Evolutionary conservation across 2,113 vertebrate species (phyloP), one percentile per base, ranked within the genome.

Genomic region (Regulus satrapa): DNA sequence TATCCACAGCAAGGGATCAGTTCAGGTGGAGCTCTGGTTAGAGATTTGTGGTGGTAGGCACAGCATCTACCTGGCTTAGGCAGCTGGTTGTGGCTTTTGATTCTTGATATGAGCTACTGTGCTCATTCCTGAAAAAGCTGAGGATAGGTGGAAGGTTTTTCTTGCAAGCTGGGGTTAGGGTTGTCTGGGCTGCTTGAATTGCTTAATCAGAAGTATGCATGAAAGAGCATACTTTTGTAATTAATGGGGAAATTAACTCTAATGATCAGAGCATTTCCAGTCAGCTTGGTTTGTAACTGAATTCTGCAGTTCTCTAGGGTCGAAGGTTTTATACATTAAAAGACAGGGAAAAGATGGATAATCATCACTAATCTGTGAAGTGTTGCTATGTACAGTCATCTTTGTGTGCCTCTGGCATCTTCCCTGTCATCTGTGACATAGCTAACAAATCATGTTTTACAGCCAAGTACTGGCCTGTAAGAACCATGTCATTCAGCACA

Each of bases 181-280:
- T 88, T 90, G 40, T 75, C 82, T 78, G 58, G 52, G 51, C 64
- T 3, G 5, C 64, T 85, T 73, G 75, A 79, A 80, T 95, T 95
- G 75, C 80, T 75, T 95, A 90, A 92, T 95, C 67, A 32, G 32
- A 62, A 41, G 26, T 25, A 25, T 45, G 80, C 76, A 52, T 82
- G 89, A 91, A 46, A 80, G n/a, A 67, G 43, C 48, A n/a, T 79
- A 55, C 58, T 86, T 94, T 75, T 92, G 66, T 86, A 80, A 72
- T 82, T 52, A 52, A 36, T 43, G 52, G 79, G 68, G 62, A 94
- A 96, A 88, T 90, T 54, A 40, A 59, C 64, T 36, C 26, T 90
- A 45, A 90, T 85, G 26, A 83, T 88, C 58, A 48, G 38, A 88
- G 58, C 17, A 21, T 51, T 97, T 95, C 85, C 93, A 95, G 93